Conservation (phyloP, 2,797 vertebrate genomes). For the Microcaecilia unicolor region DNA sequence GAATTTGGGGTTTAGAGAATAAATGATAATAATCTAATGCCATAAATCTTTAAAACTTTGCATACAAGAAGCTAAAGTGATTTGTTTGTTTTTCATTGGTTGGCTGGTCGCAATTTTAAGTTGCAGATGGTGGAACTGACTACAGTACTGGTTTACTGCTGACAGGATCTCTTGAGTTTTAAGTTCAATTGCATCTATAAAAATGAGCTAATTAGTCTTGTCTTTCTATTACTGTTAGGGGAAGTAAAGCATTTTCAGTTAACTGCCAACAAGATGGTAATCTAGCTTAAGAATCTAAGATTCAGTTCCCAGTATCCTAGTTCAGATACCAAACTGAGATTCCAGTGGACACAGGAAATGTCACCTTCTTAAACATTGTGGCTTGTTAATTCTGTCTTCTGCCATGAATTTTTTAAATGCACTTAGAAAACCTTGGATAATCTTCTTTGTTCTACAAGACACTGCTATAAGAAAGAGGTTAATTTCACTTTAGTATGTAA, state of each 20-base stretch:
- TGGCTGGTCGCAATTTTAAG: slow-evolving; percentile 24
- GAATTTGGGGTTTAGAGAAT: too few relatives aligned
- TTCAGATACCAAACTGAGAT: slow-evolving; percentile 30
- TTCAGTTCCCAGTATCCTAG: slow-evolving; percentile 15
- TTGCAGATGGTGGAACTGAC: slow-evolving; percentile 33
- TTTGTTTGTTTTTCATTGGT: slow-evolving; percentile 9
- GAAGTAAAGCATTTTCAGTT: slow-evolving; percentile 34
- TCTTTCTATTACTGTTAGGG: slow-evolving; percentile 35
- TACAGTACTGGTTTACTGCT: slow-evolving; percentile 29
- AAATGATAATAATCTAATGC: too few relatives aligned
- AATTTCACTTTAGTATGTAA: slow-evolving; percentile 36
- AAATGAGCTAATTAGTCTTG: slow-evolving; percentile 46
- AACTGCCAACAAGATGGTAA: slow-evolving; percentile 32
- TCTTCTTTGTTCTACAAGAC: slow-evolving; percentile 35
- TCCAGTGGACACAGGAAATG: slow-evolving; percentile 46
- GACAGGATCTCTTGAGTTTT: slow-evolving; percentile 33
- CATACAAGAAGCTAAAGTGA: too few relatives aligned
- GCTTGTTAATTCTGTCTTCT: slow-evolving; percentile 42
- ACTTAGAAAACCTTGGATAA: slow-evolving; percentile 37
- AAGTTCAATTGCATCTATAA: slow-evolving; percentile 46
- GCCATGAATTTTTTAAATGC: slow-evolving; percentile 17
- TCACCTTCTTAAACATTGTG: slow-evolving; percentile 47
- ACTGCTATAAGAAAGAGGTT: slow-evolving; percentile 35
- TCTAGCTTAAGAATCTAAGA: slow-evolving; percentile 34
- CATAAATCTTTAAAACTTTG: too few relatives aligned